Evolutionary conservation across 2,888 invertebrate species (phyloP).

Genomic region (Clostera curtula): DNA sequence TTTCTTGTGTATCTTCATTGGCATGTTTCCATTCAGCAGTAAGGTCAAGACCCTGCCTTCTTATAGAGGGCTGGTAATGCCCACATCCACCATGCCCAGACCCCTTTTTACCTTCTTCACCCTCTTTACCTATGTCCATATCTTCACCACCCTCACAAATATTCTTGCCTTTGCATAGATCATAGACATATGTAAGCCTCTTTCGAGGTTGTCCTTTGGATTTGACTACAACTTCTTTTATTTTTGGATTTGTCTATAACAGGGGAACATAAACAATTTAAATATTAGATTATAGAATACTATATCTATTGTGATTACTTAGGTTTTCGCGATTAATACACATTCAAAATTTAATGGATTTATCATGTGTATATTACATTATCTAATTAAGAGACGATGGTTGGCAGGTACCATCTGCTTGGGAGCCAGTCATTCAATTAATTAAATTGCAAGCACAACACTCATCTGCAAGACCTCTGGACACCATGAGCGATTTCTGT

Average conservation of each 20-base stretch:
- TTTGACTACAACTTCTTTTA: slow-evolving; percentile 95
- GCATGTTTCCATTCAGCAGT: slow-evolving; percentile 99
- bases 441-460: too few relatives aligned
- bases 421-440: too few relatives aligned
- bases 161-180: slow-evolving; percentile 97
- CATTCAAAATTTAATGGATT: too few relatives aligned
- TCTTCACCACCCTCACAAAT: slow-evolving; percentile 99
- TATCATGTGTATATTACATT: too few relatives aligned
- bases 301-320: slow-evolving; percentile 11
- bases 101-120: slow-evolving; percentile 75
- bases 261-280: slow-evolving; percentile 5
- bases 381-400: too few relatives aligned
- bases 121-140: slow-evolving; percentile 92
- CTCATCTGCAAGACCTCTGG: too few relatives aligned
- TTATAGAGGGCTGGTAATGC: slow-evolving; percentile 95
- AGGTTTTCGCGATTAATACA: not conserved
- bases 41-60: slow-evolving; percentile 92
- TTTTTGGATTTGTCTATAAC: slow-evolving; percentile 89
- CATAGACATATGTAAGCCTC: slow-evolving; percentile 95
- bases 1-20: slow-evolving; percentile 98
- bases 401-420: too few relatives aligned
- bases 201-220: slow-evolving; percentile 97
- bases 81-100: slow-evolving; percentile 96
- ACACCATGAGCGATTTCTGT: too few relatives aligned
- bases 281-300: slow-evolving; percentile 1